Evolutionary conservation across 2,888 invertebrate genomes (phyloP).

Genomic region (Eueremaeus valkanovi): DNA sequence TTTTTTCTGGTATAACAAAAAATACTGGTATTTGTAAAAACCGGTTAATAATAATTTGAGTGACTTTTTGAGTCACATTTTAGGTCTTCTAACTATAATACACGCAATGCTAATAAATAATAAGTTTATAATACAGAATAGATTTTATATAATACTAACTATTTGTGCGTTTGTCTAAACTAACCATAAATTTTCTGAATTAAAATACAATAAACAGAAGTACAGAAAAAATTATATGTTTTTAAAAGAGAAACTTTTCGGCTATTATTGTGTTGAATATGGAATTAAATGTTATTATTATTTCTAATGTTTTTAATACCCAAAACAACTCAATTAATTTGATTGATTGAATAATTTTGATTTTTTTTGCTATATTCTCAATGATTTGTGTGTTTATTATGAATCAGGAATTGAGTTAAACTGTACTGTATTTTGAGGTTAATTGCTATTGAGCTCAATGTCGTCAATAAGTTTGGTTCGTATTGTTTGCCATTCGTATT

Average conservation of each 20-base stretch:
- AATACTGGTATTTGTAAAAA: constrained; percentile 17
- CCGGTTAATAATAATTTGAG: constrained; percentile 14
- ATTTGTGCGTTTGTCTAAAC: not conserved
- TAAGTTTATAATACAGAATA: not conserved
- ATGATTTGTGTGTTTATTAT: no score
- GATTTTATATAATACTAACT: not conserved
- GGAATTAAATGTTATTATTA: no score
- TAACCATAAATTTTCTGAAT: not conserved
- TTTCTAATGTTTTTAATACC: no score
- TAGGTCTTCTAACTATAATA: not conserved
- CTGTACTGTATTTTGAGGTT: not conserved
- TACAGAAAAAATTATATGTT: not conserved
- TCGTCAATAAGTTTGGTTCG: not conserved
- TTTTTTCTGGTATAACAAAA: not conserved
- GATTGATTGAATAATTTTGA: no score
- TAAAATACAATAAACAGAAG: not conserved
- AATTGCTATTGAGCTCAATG: constrained; percentile 17
- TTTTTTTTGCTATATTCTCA: no score
- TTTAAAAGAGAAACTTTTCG: not conserved
- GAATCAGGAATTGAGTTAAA: no score
- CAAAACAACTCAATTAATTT: no score
- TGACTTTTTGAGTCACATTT: not conserved
- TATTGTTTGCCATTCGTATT: not conserved
- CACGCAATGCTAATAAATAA: not conserved
- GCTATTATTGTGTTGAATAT: not conserved